A percentile compares a stretch with the other conserved stretches of the same genome.
These are phyloP conservation scores for Campopleginae sp. DNA, from an alignment of 2,888 invertebrate genomes.

Conservation along the genomic window DNA sequence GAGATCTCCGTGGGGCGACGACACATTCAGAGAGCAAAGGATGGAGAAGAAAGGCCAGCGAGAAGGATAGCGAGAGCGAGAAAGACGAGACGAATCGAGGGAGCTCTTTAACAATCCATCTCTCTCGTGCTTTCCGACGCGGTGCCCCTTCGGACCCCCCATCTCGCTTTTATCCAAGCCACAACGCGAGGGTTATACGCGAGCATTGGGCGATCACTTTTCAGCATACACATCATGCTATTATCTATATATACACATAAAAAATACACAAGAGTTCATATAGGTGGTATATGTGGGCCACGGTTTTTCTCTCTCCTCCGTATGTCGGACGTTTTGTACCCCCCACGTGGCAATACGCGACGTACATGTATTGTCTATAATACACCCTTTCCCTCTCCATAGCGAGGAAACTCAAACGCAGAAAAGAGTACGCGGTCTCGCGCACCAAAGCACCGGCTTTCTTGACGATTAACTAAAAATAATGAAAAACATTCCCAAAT, in stretches of 20 bases:
- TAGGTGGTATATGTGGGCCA: constrained; percentile 78
- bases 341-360: constrained; percentile 79
- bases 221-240: constrained; percentile 47
- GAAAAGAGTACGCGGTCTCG: constrained; percentile 70
- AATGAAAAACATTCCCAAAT: constrained; percentile 48
- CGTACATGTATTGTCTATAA: constrained; percentile 51
- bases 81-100: constrained; percentile 39
- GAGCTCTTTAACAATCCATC: constrained; percentile 18
- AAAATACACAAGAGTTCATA: constrained; percentile 9
- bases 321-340: constrained; percentile 79
- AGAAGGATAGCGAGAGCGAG: constrained; percentile 1
- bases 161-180: constrained; percentile 81
- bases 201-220: constrained; percentile 73
- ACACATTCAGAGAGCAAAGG: constrained; percentile 12
- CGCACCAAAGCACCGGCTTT: constrained; percentile 50
- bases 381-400: constrained; percentile 68
- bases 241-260: constrained; percentile 30
- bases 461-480: constrained; percentile 58
- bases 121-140: constrained; percentile 30
- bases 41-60: constrained; percentile 21
- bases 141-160: constrained; percentile 79
- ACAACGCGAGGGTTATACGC: constrained; percentile 77
- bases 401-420: constrained; percentile 70
- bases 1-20: constrained; percentile 61
- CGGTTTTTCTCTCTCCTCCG: constrained; percentile 74